Percentiles rank a stretch among this genome's conserved stretches.
Evolutionary conservation across 2,113 vertebrate species (phyloP).

Genomic region (Rynchops niger): DNA sequence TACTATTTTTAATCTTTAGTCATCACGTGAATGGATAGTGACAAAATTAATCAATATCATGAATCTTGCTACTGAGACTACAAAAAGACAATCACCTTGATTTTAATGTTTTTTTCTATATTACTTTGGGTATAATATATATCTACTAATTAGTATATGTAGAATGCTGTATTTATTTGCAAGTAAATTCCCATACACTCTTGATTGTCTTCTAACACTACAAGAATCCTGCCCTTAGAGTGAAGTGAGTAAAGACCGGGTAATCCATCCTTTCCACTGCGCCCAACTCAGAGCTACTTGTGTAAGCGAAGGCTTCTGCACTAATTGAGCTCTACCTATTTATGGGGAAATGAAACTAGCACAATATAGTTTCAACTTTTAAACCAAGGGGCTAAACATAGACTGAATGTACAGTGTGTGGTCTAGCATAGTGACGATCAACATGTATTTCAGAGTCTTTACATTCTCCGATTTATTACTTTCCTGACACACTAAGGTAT

Average conservation of each 20-base stretch:
- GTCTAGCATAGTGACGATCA: background rate
- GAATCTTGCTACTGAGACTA: background rate
- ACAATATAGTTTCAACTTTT: background rate
- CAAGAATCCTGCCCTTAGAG: background rate
- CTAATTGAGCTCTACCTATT: background rate
- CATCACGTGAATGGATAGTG: background rate
- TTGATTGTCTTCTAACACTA: background rate
- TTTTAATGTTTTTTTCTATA: background rate
- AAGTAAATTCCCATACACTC: background rate
- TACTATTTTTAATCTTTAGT: background rate
- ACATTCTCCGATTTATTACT: background rate
- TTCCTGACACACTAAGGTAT: background rate
- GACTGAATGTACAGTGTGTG: background rate
- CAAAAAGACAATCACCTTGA: background rate
- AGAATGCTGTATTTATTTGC: background rate
- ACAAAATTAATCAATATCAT: background rate
- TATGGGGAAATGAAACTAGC: background rate
- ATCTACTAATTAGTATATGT: background rate
- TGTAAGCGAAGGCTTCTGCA: background rate
- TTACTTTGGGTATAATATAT: background rate
- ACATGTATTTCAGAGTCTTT: background rate
- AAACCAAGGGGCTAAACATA: background rate
- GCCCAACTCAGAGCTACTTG: background rate
- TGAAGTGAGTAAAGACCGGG: background rate
- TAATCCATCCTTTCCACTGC: background rate